phyloP scores from a whole-genome alignment of 2,888 invertebrate genomes.

The Buathra laborator region DNA sequence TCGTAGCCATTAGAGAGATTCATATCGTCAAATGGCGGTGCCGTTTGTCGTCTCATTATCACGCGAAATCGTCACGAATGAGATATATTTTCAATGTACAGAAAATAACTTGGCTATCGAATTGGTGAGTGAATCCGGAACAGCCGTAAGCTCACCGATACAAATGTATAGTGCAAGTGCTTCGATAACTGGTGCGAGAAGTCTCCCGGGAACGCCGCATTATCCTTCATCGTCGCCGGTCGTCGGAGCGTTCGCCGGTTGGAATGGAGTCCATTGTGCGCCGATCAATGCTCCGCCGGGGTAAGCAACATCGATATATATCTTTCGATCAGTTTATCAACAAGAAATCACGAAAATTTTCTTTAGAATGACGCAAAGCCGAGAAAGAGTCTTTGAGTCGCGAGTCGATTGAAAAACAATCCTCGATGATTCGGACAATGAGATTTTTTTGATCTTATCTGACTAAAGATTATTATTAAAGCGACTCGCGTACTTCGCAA shows the following conservation, averaged over 20 bases:
- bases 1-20: conserved; percentile 29
- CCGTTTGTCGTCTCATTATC: not conserved
- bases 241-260: conserved; percentile 79
- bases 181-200: conserved; percentile 80
- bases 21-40: conserved; percentile 11
- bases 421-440: conserved; percentile 81
- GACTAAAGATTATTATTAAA: conserved; percentile 71
- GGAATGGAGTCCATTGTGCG: conserved; percentile 80
- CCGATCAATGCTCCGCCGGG: conserved; percentile 77
- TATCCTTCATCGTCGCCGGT: conserved; percentile 81
- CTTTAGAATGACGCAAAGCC: conserved; percentile 78
- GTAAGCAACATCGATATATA: conserved; percentile 67
- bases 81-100: conserved; percentile 38
- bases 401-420: conserved; percentile 77
- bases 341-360: conserved; percentile 13
- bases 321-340: not conserved
- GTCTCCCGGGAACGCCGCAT: conserved; percentile 82
- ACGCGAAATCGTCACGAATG: not conserved
- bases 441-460: conserved; percentile 83
- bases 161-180: conserved; percentile 83
- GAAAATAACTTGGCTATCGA: conserved; percentile 61
- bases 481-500: not conserved
- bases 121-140: conserved; percentile 79
- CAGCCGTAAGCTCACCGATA: conserved; percentile 76
- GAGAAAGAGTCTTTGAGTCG: conserved; percentile 82